phyloP scores from a whole-genome alignment of 2,113 vertebrate species.

The Raja brachyura region DNA sequence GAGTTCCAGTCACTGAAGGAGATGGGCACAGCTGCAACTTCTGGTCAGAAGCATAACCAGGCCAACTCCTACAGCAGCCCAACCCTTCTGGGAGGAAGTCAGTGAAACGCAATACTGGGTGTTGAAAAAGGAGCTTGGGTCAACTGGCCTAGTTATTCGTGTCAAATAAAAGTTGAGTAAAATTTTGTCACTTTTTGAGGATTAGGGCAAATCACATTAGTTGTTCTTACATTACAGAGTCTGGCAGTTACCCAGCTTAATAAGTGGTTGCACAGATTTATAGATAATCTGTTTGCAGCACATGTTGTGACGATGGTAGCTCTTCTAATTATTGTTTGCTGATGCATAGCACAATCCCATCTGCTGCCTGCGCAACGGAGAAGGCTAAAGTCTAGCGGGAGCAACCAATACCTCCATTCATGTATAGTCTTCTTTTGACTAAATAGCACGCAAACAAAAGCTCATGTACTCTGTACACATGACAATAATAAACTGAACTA shows the following conservation, averaged over 20 bases:
- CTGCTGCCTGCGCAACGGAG: background rate
- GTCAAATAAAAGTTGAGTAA: constrained; percentile 39
- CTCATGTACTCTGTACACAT: too few species aligned
- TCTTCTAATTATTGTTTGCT: constrained; percentile 10
- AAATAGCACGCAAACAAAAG: too few species aligned
- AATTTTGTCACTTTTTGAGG: constrained; percentile 32
- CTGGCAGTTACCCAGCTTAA: constrained; percentile 45
- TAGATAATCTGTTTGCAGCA: constrained; percentile 14
- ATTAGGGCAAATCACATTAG: constrained; percentile 41
- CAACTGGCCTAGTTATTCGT: constrained; percentile 40
- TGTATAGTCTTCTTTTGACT: too few species aligned
- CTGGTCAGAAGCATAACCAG: constrained; percentile 14
- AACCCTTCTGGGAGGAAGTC: constrained; percentile 42
- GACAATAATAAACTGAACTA: too few species aligned
- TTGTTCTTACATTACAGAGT: constrained; percentile 40
- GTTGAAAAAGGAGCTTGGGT: constrained; percentile 41
- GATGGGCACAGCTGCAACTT: constrained; percentile 33
- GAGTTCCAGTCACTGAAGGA: constrained; percentile 38
- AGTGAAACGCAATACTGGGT: constrained; percentile 44
- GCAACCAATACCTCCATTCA: background rate
- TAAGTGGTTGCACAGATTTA: constrained; percentile 45
- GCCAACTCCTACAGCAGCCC: constrained; percentile 24
- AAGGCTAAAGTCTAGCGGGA: background rate
- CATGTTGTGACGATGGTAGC: background rate
- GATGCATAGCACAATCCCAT: constrained; percentile 6